phyloP scores from a whole-genome alignment of 37 sponge, comb jelly and placozoan species.

The Mnemiopsis leidyi region DNA sequence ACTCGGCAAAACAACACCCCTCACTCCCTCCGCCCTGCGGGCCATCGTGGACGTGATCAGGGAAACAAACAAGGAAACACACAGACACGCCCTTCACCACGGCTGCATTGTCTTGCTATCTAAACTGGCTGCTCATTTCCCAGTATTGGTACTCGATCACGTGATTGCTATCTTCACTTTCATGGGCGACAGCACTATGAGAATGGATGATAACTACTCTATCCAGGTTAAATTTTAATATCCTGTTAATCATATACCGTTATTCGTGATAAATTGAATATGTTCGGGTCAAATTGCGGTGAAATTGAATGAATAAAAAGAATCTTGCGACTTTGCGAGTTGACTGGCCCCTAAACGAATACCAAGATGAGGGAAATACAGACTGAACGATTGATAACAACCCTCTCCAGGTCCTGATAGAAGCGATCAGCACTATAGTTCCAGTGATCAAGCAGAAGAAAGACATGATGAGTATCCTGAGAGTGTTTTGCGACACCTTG shows the following conservation, averaged over 20 bases:
- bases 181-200: conserved; percentile 85
- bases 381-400: too few species aligned
- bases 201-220: conserved; percentile 86
- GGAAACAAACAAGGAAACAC: conserved; percentile 13
- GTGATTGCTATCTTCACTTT: conserved; percentile 98
- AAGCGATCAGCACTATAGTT: conserved; percentile 26
- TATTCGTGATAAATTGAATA: too few species aligned
- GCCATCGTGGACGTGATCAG: conserved; percentile 43
- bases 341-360: too few species aligned
- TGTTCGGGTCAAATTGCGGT: too few species aligned
- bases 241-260: too few species aligned
- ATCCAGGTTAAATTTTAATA: too few species aligned
- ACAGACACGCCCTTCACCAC: conserved; percentile 38
- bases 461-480: conserved; percentile 70
- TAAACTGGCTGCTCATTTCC: conserved; percentile 34
- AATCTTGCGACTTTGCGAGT: too few species aligned
- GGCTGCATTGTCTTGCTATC: conserved; percentile 39
- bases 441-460: conserved; percentile 42
- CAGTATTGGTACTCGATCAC: conserved; percentile 83
- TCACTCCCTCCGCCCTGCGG: conserved; percentile 34
- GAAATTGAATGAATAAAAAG: too few species aligned
- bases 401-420: conserved; percentile 53
- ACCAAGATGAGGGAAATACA: too few species aligned
- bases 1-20: neutral
- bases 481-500: conserved; percentile 88